Evolutionary conservation across 2,113 vertebrate genomes (phyloP), one percentile per base, ranked within the genome.

Genomic region (Camelus bactrianus): DNA sequence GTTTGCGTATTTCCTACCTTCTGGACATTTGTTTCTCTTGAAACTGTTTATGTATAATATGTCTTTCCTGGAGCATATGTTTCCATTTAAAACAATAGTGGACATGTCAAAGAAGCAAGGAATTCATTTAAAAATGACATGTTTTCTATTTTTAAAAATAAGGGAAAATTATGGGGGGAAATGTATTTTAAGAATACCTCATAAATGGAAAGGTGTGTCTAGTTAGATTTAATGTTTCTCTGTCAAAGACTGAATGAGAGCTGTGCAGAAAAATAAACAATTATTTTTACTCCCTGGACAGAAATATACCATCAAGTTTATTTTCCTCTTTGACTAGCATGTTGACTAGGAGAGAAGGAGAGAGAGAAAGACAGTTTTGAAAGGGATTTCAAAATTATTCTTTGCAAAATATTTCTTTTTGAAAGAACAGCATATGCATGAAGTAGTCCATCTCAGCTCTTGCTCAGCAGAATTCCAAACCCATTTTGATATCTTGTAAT

Each of bases 61-160:
- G 91, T 93, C 13, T n/a, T n/a, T 76, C 80, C 28, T 82, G 6
- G 24, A 73, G 17, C 60, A 81, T 10, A 20, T 76, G 30, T 94
- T 97, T 95, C 46, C 15, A 67, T 76, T 96, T 89, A 81, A 93
- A 94, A 89, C n/a, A 97, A 81, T 91, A 28, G 54, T 91, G 38
- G 10, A 20, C 16, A 50, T 69, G 14, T 87, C 19, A 93, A 77
- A 72, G 54, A 65, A 72, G 72, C 11, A 93, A 35, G 8, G 10
- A 6, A 28, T 76, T 69, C 32, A n/a, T 58, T 73, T 64, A 50
- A 67, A 91, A 82, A 92, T 76, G 80, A 5, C 3, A 83, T 83
- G 42, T 30, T 94, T 87, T 82, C 46, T 88, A 35, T 79, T 64
- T 72, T 24, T 19, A 70, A 64, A 65, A 54, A 50, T 8, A 93